Conservation (phyloP, 2,113 vertebrate species). For the Pseudorectes ferrugineus region DNA sequence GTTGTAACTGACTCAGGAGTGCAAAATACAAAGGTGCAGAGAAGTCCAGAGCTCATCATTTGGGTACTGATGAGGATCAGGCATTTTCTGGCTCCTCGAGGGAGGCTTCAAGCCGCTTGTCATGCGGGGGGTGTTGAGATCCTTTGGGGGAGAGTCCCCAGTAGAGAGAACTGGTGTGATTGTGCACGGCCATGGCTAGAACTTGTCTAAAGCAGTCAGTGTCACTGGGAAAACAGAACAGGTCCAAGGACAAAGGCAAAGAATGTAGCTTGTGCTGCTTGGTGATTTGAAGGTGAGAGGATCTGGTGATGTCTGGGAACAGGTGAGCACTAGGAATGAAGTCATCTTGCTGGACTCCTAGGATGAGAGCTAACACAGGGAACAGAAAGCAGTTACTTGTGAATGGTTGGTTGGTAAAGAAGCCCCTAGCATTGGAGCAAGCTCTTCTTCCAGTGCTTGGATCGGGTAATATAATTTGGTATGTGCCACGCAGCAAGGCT, state of each 20-base stretch:
- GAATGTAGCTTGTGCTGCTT: background rate
- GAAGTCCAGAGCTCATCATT: background rate
- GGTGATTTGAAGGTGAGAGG: background rate
- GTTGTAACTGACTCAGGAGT: background rate
- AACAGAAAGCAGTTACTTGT: background rate
- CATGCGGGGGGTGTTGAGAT: rapidly evolving
- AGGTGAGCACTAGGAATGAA: background rate
- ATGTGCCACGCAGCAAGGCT: background rate
- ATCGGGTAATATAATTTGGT: background rate
- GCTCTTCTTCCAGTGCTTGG: rapidly evolving
- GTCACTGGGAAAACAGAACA: background rate
- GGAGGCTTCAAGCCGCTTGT: rapidly evolving
- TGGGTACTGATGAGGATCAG: background rate
- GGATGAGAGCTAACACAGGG: background rate
- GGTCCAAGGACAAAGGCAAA: background rate
- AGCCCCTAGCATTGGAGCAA: background rate
- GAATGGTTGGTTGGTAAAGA: background rate
- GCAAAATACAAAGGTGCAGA: background rate
- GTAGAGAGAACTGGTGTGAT: background rate
- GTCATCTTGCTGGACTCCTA: background rate
- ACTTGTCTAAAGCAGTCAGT: background rate
- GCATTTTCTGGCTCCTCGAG: rapidly evolving
- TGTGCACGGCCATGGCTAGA: background rate
- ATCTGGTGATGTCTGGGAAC: background rate
- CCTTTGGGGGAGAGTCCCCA: background rate